Base-by-base conservation (phyloP, 2,888 invertebrate species). In the Macaria notata region DNA sequence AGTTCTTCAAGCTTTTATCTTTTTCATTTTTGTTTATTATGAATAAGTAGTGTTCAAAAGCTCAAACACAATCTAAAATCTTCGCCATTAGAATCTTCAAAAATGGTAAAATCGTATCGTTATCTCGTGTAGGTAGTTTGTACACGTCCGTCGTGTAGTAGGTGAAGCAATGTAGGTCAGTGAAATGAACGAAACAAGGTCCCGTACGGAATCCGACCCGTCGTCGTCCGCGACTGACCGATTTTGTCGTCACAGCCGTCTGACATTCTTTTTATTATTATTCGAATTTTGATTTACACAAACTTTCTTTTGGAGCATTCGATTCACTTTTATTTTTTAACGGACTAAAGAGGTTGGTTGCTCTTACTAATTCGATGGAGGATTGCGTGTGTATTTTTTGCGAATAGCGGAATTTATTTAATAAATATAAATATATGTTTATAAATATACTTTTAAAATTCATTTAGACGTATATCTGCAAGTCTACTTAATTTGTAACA, bases 141-240 rank as follows among this genome's bases (percentile, higher is more conserved):
- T 60, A 59, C 69, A 65, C 70, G 70, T 71, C 70, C 70, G 74
- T 72, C 70, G 49, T 55, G 62, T 64, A 64, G 64, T 66, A 66
- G 66, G 77, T 72, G 69, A 61, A 73, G 69, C 74, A 84, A 89
- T 86, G 87, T 89, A 67, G 88, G 89, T 87, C 89, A 89, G 89
- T 87, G 89, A 89, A 90, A 90, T 88, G 87, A 88, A 81, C 84
- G 86, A 83, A 87, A 84, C 83, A 71, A 79, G 85, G 88, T 82
- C 88, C 87, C 88, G 88, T 84, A 82, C 78, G 89, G 88, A 84
- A 84, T 87, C 81, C 82, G 85, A 86, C 78, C 83, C 41, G 41
- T 3, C 77, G 73, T 68, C 75, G 81, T 75, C 78, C 76, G 78
- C 76, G 76, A 67, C 74, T 81, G 82, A 83, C 86, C 86, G 88